Conservation (phyloP, 2,113 vertebrate genomes). For the Eublepharis macularius region DNA sequence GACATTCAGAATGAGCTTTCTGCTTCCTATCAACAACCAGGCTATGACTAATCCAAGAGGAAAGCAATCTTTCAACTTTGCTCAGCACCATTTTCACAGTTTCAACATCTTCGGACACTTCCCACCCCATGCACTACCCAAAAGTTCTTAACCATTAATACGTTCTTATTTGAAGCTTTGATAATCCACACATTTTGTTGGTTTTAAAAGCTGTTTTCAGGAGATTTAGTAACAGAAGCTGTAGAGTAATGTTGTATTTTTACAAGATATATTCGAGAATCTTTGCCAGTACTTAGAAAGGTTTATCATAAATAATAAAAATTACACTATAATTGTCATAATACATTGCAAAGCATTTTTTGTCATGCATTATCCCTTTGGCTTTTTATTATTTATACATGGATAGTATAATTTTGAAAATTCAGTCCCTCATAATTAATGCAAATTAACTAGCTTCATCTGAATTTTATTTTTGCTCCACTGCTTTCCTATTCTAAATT, state of each 20-base stretch:
- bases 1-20: no score
- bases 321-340: conserved; percentile 13
- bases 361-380: not conserved
- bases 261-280: not conserved
- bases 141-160: conserved; percentile 22
- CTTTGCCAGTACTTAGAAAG: not conserved
- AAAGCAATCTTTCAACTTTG: not conserved
- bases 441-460: conserved; percentile 18
- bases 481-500: conserved; percentile 10
- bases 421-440: not conserved
- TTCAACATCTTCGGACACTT: not conserved
- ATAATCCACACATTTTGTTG: not conserved
- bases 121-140: not conserved
- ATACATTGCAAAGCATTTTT: not conserved
- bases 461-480: conserved; percentile 22
- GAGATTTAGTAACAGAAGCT: not conserved
- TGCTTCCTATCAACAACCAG: not conserved
- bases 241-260: not conserved
- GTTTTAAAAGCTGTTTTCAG: not conserved
- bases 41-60: not conserved
- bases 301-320: conserved; percentile 11
- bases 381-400: not conserved
- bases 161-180: not conserved
- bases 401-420: conserved; percentile 14
- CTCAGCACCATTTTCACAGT: not conserved